phyloP scores from a whole-genome alignment of 1,140 invertebrate genomes.

The Sitobion miscanthi region DNA sequence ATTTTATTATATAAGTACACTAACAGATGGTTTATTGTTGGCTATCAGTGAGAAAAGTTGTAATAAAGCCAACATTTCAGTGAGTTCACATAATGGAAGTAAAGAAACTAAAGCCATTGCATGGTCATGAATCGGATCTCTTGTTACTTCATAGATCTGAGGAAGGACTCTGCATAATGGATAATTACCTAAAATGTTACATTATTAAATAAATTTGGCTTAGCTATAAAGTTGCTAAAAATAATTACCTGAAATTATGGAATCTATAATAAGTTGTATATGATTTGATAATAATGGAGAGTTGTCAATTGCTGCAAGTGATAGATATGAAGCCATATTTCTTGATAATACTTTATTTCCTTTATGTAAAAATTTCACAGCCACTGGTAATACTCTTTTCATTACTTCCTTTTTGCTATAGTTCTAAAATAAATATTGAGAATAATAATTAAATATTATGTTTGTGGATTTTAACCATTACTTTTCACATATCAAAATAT shows the following conservation, averaged over 20 bases:
- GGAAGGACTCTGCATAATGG: conserved; percentile 82
- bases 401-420: conserved; percentile 88
- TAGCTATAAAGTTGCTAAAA: background rate
- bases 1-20: conserved; percentile 59
- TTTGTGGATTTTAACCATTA: background rate
- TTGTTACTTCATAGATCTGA: conserved; percentile 86
- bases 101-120: conserved; percentile 81
- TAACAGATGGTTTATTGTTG: conserved; percentile 76
- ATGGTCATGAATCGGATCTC: conserved; percentile 82
- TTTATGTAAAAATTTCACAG: conserved; percentile 89
- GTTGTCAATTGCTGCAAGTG: conserved; percentile 90
- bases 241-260: conserved; percentile 78
- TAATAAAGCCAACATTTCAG: conserved; percentile 83
- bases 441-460: conserved; percentile 31
- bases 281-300: conserved; percentile 82
- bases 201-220: conserved; percentile 23
- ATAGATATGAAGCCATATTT: conserved; percentile 90
- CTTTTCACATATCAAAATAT: background rate
- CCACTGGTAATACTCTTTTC: conserved; percentile 85
- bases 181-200: conserved; percentile 74
- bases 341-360: conserved; percentile 86
- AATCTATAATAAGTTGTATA: conserved; percentile 87
- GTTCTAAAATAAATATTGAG: conserved; percentile 68
- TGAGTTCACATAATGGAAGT: conserved; percentile 79
- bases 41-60: conserved; percentile 82